Evolutionary conservation across 2,888 invertebrate species (phyloP).

Genomic region (Nowickia ferox): DNA sequence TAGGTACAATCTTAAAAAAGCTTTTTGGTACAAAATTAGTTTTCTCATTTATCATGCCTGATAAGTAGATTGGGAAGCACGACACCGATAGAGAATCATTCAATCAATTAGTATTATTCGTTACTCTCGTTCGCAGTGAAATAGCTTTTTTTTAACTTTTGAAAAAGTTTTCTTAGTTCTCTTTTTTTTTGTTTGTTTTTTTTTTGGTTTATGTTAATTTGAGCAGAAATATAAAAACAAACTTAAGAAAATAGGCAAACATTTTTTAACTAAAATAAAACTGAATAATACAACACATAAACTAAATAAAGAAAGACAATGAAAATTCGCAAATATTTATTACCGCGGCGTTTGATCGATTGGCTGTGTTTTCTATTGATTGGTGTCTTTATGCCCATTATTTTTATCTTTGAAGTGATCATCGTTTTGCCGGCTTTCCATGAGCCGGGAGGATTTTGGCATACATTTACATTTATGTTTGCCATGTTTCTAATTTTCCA

Average conservation of each 20-base stretch:
- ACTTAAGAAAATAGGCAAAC: neutral
- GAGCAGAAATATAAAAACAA: neutral
- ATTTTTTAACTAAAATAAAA: neutral
- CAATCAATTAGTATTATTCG: constrained; percentile 34
- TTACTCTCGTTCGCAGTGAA: constrained; percentile 27
- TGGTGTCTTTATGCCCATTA: constrained; percentile 76
- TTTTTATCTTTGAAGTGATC: constrained; percentile 84
- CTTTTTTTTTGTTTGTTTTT: neutral
- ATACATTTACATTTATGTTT: constrained; percentile 85
- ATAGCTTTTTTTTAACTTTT: neutral
- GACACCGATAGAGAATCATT: neutral
- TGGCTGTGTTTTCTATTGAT: constrained; percentile 76
- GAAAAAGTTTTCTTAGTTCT: neutral
- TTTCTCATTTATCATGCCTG: too few species aligned
- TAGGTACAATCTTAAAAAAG: too few species aligned
- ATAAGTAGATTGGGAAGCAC: constrained; percentile 9
- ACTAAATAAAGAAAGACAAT: constrained; percentile 63
- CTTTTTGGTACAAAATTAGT: too few species aligned
- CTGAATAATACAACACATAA: neutral
- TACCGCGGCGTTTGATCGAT: constrained; percentile 78
- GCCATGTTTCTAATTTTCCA: constrained; percentile 90
- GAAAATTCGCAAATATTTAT: constrained; percentile 75
- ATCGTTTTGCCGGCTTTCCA: constrained; percentile 89
- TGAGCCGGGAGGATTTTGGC: constrained; percentile 84
- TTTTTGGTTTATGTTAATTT: constrained; percentile 1